phyloP scores from a whole-genome alignment of 2,888 invertebrate species.

The Patella ulyssiponensis region DNA sequence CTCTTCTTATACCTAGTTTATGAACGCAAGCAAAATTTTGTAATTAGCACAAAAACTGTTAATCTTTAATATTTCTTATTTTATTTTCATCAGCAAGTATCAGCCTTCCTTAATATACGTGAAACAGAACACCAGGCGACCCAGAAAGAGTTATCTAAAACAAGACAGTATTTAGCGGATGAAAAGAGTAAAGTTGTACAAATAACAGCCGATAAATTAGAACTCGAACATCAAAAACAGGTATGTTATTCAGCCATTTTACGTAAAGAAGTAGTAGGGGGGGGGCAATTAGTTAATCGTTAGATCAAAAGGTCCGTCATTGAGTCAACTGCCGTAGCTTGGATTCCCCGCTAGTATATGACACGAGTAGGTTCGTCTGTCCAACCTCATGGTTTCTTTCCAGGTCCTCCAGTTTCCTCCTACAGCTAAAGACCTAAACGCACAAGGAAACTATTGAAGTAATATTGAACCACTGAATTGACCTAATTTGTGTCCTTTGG shows the following conservation, averaged over 20 bases:
- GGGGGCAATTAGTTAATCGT: background rate
- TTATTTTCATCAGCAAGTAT: constrained; percentile 44
- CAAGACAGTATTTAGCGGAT: constrained; percentile 32
- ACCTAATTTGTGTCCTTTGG: no score
- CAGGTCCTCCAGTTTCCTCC: no score
- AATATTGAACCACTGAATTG: no score
- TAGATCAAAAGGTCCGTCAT: no score
- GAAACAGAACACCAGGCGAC: constrained; percentile 49
- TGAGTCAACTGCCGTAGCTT: no score
- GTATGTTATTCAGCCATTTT: constrained; percentile 10
- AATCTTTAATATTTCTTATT: constrained; percentile 10
- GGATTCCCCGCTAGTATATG: no score
- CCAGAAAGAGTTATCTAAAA: constrained; percentile 39
- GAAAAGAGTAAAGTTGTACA: constrained; percentile 33
- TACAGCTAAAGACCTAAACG: no score
- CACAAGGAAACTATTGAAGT: no score
- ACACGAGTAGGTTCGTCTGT: no score
- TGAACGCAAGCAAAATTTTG: background rate
- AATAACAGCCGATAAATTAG: constrained; percentile 20
- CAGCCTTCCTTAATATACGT: constrained; percentile 39
- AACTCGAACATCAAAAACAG: constrained; percentile 29
- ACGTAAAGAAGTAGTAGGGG: background rate
- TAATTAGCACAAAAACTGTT: background rate
- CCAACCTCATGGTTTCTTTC: no score
- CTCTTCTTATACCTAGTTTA: background rate